Conservation (phyloP, 2,797 vertebrate genomes). For the Coranthus polyacanthus region DNA sequence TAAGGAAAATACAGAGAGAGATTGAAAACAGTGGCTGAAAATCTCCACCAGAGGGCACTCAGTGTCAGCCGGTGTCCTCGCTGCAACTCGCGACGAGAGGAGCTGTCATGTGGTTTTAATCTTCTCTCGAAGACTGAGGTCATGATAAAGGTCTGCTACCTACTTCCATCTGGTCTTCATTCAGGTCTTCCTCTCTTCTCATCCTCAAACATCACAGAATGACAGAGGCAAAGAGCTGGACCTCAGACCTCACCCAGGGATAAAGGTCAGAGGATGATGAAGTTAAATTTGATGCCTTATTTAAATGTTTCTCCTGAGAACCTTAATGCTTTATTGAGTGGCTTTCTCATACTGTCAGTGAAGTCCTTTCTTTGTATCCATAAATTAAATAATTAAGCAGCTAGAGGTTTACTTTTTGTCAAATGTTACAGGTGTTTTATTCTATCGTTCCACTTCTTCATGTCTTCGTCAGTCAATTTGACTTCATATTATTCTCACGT, state of each 20-base stretch:
- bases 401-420: too few relatives aligned
- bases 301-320: constrained; percentile 1
- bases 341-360: neutral
- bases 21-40: neutral
- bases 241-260: constrained; percentile 15
- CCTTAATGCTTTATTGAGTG: neutral
- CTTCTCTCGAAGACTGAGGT: constrained; percentile 60
- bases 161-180: constrained; percentile 69
- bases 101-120: constrained; percentile 78
- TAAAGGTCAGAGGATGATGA: too few relatives aligned
- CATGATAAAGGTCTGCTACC: constrained; percentile 67
- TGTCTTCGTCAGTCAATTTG: too few relatives aligned
- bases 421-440: too few relatives aligned
- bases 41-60: constrained; percentile 78
- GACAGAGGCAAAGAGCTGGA: constrained; percentile 30
- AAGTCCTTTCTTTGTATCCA: too few relatives aligned
- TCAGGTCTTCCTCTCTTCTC: constrained; percentile 35
- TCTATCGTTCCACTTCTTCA: too few relatives aligned
- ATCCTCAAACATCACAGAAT: constrained; percentile 41
- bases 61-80: constrained; percentile 35
- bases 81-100: constrained; percentile 36
- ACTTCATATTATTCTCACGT: too few relatives aligned
- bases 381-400: too few relatives aligned
- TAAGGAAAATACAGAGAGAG: constrained; percentile 53
- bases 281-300: neutral